Evolutionary conservation across 2,797 vertebrate species (phyloP).

Genomic region (Muscicapa comitata): DNA sequence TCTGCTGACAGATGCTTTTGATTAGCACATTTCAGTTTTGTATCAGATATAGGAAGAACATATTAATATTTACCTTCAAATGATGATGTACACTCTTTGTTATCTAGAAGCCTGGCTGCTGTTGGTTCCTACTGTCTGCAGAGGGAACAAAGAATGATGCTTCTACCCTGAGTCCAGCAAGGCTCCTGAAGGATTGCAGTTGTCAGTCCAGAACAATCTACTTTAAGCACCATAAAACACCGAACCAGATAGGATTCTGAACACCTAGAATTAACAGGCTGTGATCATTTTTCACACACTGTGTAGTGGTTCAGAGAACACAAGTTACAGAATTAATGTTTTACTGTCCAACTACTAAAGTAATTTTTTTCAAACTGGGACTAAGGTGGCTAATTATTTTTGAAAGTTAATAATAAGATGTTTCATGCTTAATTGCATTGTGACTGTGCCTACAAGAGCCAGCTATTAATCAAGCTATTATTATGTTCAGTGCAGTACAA

Average conservation of each 20-base stretch:
- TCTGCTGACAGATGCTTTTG: not conserved
- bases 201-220: not conserved
- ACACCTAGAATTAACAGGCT: not conserved
- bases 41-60: not conserved
- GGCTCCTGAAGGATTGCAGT: not conserved
- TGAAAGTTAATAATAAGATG: not conserved
- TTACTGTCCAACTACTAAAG: not conserved
- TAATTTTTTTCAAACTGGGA: not conserved
- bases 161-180: not conserved
- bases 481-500: not conserved
- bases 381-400: not conserved
- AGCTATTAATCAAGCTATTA: not conserved
- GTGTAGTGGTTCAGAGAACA: not conserved
- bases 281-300: not conserved
- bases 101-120: not conserved
- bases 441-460: not conserved
- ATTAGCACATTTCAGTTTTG: not conserved
- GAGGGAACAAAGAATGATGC: not conserved
- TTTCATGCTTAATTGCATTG: not conserved
- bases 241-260: not conserved
- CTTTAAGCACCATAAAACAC: not conserved
- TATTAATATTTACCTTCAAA: not conserved
- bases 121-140: not conserved
- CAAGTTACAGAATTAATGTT: not conserved
- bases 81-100: fast-evolving